Conservation (phyloP, 2,888 invertebrate species). For the Disparrhopalites patrizii region DNA sequence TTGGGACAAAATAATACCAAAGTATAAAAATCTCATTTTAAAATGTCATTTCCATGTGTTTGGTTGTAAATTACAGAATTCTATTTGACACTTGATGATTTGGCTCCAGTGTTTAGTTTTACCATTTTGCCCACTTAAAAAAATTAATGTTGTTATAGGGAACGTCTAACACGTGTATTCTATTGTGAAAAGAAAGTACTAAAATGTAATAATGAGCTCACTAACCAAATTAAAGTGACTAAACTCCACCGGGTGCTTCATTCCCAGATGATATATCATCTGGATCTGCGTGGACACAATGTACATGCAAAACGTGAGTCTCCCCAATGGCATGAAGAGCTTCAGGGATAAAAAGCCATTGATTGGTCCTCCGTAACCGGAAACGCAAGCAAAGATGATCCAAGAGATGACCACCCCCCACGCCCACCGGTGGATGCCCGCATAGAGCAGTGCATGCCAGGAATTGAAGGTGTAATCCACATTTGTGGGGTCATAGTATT, state of each 20-base stretch:
- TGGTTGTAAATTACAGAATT: no score
- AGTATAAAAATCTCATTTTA: no score
- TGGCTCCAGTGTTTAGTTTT: no score
- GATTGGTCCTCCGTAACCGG: conserved; percentile 43
- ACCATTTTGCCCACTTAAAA: no score
- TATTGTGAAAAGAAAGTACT: no score
- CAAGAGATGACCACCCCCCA: conserved; percentile 44
- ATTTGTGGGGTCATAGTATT: neutral
- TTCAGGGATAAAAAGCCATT: conserved; percentile 36
- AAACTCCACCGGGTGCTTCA: conserved; percentile 13
- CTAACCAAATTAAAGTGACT: conserved; percentile 12
- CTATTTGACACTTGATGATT: no score
- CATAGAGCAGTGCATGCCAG: conserved; percentile 32
- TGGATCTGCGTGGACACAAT: conserved; percentile 24
- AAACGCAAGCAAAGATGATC: conserved; percentile 48
- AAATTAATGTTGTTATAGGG: no score
- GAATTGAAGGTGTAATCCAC: neutral
- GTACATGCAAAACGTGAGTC: conserved; percentile 34
- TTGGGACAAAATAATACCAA: no score
- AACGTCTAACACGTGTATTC: no score
- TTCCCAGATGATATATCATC: neutral
- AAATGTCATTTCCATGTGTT: no score
- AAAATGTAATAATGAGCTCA: neutral
- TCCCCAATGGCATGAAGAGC: conserved; percentile 32
- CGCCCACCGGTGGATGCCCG: conserved; percentile 36